Percentiles rank a stretch among this genome's conserved stretches.
Conservation (phyloP, 2,888 invertebrate genomes). For the Craniophora ligustri region DNA sequence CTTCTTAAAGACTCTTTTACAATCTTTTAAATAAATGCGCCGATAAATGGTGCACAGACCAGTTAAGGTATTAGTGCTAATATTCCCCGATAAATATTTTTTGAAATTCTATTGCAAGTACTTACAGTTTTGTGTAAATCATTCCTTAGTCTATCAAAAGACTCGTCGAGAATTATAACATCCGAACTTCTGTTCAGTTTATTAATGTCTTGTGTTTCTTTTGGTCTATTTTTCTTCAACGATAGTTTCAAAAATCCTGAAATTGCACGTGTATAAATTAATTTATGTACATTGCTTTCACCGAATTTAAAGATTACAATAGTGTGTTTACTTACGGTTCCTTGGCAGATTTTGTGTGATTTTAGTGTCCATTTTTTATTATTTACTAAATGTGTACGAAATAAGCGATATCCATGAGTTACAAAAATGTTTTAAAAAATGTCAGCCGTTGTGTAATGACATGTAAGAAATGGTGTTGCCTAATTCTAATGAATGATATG, state of each 20-base stretch:
- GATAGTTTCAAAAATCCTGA: slow-evolving; percentile 77
- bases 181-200: slow-evolving; percentile 71
- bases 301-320: not conserved
- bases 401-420: slow-evolving; percentile 18
- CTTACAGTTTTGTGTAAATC: slow-evolving; percentile 72
- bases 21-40: no score
- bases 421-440: slow-evolving; percentile 25
- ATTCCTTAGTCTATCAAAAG: slow-evolving; percentile 72
- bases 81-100: no score
- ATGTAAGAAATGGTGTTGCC: not conserved
- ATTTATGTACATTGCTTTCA: not conserved
- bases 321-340: slow-evolving; percentile 65
- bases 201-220: slow-evolving; percentile 57
- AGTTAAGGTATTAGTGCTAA: no score
- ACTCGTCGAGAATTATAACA: slow-evolving; percentile 78
- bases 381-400: slow-evolving; percentile 3
- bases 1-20: no score
- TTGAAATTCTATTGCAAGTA: no score
- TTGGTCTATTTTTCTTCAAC: slow-evolving; percentile 75
- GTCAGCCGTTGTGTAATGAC: slow-evolving; percentile 37
- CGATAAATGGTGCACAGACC: no score
- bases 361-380: slow-evolving; percentile 64
- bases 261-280: slow-evolving; percentile 35
- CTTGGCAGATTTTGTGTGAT: slow-evolving; percentile 60
- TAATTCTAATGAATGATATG: no score